These are phyloP conservation scores for Drosophila bocqueti DNA, from an alignment of 1,140 invertebrate genomes.

Conservation along the genomic window DNA sequence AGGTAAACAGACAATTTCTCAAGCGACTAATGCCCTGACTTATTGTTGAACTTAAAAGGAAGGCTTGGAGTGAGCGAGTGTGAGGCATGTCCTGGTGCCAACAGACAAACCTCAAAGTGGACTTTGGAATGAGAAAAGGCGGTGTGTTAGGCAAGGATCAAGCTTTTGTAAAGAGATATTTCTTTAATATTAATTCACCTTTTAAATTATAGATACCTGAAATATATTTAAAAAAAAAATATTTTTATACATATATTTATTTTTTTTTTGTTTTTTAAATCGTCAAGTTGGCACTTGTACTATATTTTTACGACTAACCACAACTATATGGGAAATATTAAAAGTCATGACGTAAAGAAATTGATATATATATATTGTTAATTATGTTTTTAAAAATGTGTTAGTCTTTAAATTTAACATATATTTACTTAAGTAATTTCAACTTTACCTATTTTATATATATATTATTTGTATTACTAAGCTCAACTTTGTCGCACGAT, in stretches of 20 bases:
- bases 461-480: too few relatives aligned
- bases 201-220: background rate
- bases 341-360: too few relatives aligned
- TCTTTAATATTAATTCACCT: background rate
- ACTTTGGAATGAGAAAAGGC: background rate
- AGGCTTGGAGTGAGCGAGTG: constrained; percentile 23
- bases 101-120: constrained; percentile 40
- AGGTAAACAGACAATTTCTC: constrained; percentile 82
- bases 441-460: too few relatives aligned
- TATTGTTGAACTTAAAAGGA: constrained; percentile 61
- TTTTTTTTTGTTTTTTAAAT: background rate
- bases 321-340: too few relatives aligned
- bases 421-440: too few relatives aligned
- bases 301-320: too few relatives aligned
- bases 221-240: background rate
- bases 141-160: background rate
- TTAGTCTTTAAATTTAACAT: too few relatives aligned
- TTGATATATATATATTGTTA: too few relatives aligned
- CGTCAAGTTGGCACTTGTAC: too few relatives aligned
- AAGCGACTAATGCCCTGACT: constrained; percentile 79
- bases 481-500: too few relatives aligned
- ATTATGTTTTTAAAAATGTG: too few relatives aligned
- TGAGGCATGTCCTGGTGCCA: constrained; percentile 42
- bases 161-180: background rate
- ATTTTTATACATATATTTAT: too few relatives aligned